Evolutionary conservation across 2,113 vertebrate genomes (phyloP).

Genomic region (Caloenas nicobarica): DNA sequence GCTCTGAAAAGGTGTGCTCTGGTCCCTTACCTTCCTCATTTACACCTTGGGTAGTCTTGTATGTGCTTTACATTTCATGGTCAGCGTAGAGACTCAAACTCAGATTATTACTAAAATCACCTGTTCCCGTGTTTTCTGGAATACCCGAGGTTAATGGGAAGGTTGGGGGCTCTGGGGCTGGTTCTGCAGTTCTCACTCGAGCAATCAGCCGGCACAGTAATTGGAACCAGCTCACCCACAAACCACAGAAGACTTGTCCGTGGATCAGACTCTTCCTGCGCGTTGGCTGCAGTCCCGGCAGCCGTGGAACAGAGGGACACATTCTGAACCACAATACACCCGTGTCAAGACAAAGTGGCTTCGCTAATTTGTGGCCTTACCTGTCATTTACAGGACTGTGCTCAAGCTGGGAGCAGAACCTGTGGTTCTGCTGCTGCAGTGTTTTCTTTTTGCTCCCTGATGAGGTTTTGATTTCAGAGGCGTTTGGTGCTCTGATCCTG

Average conservation of each 20-base stretch:
- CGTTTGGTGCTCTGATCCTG: not conserved
- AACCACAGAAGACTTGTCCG: slow-evolving; percentile 20
- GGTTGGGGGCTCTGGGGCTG: not conserved
- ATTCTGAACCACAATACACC: not conserved
- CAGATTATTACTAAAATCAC: not conserved
- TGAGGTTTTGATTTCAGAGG: rapidly evolving
- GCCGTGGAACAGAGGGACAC: not conserved
- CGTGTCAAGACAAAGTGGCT: not conserved
- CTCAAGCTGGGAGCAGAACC: not conserved
- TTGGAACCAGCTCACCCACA: slow-evolving; percentile 59
- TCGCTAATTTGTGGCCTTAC: not conserved
- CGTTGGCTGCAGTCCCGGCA: not conserved
- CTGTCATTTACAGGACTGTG: not conserved
- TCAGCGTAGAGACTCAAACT: not conserved
- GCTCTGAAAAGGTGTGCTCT: not conserved
- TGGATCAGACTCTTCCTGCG: slow-evolving; percentile 4
- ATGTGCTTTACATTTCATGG: not conserved
- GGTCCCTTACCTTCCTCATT: not conserved
- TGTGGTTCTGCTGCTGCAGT: not conserved
- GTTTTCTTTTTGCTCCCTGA: not conserved
- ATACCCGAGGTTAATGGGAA: not conserved
- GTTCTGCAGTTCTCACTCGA: slow-evolving; percentile 4
- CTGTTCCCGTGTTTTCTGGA: not conserved
- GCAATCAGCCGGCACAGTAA: not conserved
- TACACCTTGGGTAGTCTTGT: not conserved